These are phyloP conservation scores for Antrozous pallidus DNA, from an alignment of 2,797 vertebrate genomes.

Conservation along the genomic window DNA sequence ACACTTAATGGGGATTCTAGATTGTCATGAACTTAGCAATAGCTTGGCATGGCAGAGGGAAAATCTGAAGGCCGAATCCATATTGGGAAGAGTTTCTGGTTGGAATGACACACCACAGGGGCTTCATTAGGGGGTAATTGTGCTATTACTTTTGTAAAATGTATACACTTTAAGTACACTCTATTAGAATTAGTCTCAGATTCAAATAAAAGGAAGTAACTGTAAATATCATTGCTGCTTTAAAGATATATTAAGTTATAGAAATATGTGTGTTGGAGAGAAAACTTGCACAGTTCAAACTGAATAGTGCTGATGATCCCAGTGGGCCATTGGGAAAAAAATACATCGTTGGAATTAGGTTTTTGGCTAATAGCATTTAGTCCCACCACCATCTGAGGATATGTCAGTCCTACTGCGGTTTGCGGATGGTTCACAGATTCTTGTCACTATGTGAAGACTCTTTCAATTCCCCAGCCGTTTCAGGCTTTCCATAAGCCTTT, in stretches of 20 bases:
- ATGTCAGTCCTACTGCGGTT: not conserved
- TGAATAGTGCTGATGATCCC: constrained; percentile 31
- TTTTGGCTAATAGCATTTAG: not conserved
- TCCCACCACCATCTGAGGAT: not conserved
- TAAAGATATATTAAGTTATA: constrained; percentile 39
- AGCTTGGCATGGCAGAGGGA: constrained; percentile 12
- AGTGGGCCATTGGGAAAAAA: constrained; percentile 16
- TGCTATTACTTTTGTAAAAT: constrained; percentile 54
- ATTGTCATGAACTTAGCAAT: constrained; percentile 55
- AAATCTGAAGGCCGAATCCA: constrained; percentile 47
- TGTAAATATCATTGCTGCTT: constrained; percentile 22
- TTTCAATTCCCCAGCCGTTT: no score
- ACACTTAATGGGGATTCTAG: constrained; percentile 38
- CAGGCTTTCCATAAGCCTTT: not conserved
- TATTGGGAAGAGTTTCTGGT: not conserved
- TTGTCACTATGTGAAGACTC: not conserved
- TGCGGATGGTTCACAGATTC: not conserved
- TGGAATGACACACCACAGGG: constrained; percentile 4
- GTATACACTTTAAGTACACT: constrained; percentile 30
- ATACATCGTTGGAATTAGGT: not conserved
- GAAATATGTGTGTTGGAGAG: constrained; percentile 26
- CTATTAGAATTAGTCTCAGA: constrained; percentile 44
- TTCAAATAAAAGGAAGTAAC: constrained; percentile 37
- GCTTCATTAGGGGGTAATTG: constrained; percentile 41
- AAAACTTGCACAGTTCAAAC: constrained; percentile 28